Conservation (phyloP, 2,888 invertebrate genomes). For the Hyposoter dolosus region DNA sequence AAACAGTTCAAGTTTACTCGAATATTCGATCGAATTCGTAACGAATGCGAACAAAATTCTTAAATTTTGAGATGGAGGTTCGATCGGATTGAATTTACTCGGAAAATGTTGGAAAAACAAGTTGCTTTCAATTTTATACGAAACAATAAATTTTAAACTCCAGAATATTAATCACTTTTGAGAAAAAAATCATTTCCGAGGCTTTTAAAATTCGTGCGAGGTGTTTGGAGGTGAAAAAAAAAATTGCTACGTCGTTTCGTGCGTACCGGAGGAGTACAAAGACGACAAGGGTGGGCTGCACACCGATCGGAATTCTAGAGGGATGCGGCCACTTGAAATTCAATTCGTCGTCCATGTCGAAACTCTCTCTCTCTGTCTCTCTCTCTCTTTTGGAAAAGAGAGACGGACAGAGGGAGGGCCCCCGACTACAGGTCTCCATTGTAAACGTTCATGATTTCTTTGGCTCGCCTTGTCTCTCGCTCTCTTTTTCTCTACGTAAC, state of each 20-base stretch:
- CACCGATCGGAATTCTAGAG: slow-evolving; percentile 78
- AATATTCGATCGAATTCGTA: background rate
- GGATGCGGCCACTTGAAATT: slow-evolving; percentile 85
- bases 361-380: slow-evolving; percentile 35
- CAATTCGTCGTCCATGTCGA: slow-evolving; percentile 81
- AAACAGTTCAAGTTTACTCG: background rate
- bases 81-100: background rate
- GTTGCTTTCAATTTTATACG: too few species aligned
- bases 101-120: background rate
- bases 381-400: slow-evolving; percentile 42
- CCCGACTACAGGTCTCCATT: slow-evolving; percentile 75
- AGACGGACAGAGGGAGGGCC: slow-evolving; percentile 52
- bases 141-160: too few species aligned
- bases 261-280: slow-evolving; percentile 48
- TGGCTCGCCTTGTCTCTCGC: slow-evolving; percentile 63
- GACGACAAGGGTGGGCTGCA: slow-evolving; percentile 46
- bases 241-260: slow-evolving; percentile 33
- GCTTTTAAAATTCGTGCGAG: background rate
- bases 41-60: background rate
- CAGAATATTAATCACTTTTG: too few species aligned
- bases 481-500: slow-evolving; percentile 54
- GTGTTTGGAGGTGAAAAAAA: background rate
- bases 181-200: background rate
- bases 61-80: background rate
- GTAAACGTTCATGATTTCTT: slow-evolving; percentile 77